Conservation (phyloP, 2,888 invertebrate genomes). For the Chouioia cunea region DNA sequence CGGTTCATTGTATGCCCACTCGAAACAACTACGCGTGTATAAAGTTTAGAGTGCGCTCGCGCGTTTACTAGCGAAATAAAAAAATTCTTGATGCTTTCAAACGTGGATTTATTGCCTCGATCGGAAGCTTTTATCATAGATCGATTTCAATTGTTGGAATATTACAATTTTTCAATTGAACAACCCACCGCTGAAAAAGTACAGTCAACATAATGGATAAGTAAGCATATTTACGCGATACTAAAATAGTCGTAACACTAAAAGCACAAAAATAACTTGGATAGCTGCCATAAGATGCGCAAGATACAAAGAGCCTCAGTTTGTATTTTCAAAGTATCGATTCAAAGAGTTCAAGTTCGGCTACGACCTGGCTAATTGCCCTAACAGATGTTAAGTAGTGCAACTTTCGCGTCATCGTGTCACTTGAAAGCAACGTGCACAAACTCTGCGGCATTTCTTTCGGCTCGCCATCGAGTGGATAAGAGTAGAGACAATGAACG, state of each 20-base stretch:
- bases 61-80: background rate
- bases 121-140: too few species aligned
- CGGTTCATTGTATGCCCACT: background rate
- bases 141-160: too few species aligned
- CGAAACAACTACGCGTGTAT: constrained; percentile 11
- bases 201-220: too few species aligned
- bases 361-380: constrained; percentile 35
- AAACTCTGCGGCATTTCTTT: constrained; percentile 14
- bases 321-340: background rate
- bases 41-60: background rate
- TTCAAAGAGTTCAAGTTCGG: constrained; percentile 31
- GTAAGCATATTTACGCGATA: too few species aligned
- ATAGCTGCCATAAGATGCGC: too few species aligned
- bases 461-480: too few species aligned
- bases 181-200: too few species aligned
- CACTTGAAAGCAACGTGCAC: constrained; percentile 4
- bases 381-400: constrained; percentile 43
- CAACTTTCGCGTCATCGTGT: constrained; percentile 32
- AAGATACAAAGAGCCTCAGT: too few species aligned
- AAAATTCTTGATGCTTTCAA: too few species aligned
- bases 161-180: too few species aligned
- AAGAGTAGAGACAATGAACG: too few species aligned
- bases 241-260: background rate
- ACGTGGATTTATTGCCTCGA: too few species aligned
- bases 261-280: background rate